A percentile compares a stretch with the other conserved stretches of the same genome.
Evolutionary conservation across 2,113 vertebrate species (phyloP).

Genomic region (Oncorhynchus kisutch): DNA sequence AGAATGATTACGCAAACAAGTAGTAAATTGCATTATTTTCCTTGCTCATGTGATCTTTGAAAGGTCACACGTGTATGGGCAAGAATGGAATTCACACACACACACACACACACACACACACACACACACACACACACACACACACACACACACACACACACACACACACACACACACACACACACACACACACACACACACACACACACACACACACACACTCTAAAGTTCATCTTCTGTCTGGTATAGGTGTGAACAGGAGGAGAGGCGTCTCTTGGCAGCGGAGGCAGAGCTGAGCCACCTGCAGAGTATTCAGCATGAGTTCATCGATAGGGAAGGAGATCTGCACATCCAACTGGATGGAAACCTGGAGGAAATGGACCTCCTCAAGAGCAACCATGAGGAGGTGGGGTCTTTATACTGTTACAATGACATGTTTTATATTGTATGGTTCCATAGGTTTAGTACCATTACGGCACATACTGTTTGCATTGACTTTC

Average conservation of each 20-base stretch:
- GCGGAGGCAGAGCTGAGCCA: neutral
- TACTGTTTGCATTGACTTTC: too few relatives aligned
- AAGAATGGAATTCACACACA: neutral
- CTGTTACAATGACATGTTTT: neutral
- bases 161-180: neutral
- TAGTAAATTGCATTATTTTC: too few relatives aligned
- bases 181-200: too few relatives aligned
- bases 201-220: neutral
- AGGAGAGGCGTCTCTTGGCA: neutral
- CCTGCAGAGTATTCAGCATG: neutral
- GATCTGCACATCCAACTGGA: constrained; percentile 76
- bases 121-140: too few relatives aligned
- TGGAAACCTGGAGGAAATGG: constrained; percentile 68
- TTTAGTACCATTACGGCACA: too few relatives aligned
- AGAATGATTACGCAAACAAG: neutral
- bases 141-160: too few relatives aligned
- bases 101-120: too few relatives aligned
- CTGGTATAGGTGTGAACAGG: neutral
- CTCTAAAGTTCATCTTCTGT: neutral
- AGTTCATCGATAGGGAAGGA: neutral
- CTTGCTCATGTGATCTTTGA: too few relatives aligned
- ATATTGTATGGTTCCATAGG: neutral
- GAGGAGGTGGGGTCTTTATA: constrained; percentile 55
- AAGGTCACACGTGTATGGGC: neutral
- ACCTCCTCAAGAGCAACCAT: constrained; percentile 71